These are phyloP conservation scores for Xylocampa areola DNA, from an alignment of 2,888 invertebrate genomes.

Conservation along the genomic window DNA sequence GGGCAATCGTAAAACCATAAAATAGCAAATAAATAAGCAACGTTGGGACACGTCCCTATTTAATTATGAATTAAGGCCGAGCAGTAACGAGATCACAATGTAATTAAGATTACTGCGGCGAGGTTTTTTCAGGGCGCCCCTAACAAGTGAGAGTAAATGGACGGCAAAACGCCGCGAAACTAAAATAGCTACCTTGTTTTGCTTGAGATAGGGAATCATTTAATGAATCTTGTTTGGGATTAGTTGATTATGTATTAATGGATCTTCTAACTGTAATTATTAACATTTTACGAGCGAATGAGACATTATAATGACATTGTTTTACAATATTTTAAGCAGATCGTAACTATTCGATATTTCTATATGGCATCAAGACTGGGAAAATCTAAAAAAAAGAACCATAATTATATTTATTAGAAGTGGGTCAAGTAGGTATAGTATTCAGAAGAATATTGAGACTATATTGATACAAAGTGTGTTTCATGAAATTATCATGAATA, in stretches of 20 bases:
- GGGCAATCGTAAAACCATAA: slow-evolving; percentile 84
- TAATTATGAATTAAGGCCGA: slow-evolving; percentile 88
- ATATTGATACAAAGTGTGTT: too few relatives aligned
- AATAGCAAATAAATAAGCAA: slow-evolving; percentile 87
- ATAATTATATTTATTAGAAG: too few relatives aligned
- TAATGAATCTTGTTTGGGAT: slow-evolving; percentile 47
- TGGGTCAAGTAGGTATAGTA: too few relatives aligned
- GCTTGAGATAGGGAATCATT: slow-evolving; percentile 56
- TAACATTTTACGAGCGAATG: slow-evolving; percentile 1
- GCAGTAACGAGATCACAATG: slow-evolving; percentile 88
- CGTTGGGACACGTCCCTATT: slow-evolving; percentile 85
- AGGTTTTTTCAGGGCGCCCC: slow-evolving; percentile 80
- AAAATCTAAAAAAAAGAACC: too few relatives aligned
- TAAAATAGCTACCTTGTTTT: slow-evolving; percentile 70
- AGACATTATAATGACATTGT: too few relatives aligned
- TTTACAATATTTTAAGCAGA: too few relatives aligned
- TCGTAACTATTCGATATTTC: too few relatives aligned
- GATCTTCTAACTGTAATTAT: slow-evolving; percentile 14
- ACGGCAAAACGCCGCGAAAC: slow-evolving; percentile 74
- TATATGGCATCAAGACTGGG: too few relatives aligned
- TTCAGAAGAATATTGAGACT: too few relatives aligned
- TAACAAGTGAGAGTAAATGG: slow-evolving; percentile 81
- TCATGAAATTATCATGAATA: too few relatives aligned
- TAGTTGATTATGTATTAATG: slow-evolving; percentile 40
- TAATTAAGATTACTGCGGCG: slow-evolving; percentile 89